Evolutionary conservation across 2,888 invertebrate species (phyloP).

Genomic region (Lydus trimaculatus): DNA sequence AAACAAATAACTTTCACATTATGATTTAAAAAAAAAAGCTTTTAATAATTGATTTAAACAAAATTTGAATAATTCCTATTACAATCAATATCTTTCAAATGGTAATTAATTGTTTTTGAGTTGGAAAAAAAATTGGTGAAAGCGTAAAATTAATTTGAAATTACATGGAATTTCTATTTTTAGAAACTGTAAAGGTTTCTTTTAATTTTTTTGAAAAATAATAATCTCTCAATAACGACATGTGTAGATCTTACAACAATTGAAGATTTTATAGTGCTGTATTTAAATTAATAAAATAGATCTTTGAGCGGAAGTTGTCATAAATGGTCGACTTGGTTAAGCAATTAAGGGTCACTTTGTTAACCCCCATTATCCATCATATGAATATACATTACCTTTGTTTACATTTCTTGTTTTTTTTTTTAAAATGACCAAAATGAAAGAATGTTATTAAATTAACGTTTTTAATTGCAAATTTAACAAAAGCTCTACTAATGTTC

Average conservation of each 20-base stretch:
- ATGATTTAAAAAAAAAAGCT: too few species aligned
- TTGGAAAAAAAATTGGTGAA: background rate
- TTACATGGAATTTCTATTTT: background rate
- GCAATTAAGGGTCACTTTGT: slow-evolving; percentile 1
- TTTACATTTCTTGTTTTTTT: background rate
- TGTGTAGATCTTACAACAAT: background rate
- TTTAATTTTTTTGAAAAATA: background rate
- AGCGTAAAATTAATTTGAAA: background rate
- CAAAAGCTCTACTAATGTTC: background rate
- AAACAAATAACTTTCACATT: too few species aligned
- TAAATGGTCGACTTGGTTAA: background rate
- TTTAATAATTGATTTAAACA: too few species aligned
- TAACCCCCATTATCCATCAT: slow-evolving; percentile 1
- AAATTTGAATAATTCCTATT: background rate
- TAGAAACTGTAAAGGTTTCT: background rate
- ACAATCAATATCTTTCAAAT: background rate
- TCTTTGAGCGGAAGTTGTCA: background rate
- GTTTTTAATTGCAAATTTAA: background rate
- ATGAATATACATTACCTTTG: background rate
- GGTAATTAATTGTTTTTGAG: background rate
- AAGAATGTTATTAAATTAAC: background rate
- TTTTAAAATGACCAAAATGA: background rate
- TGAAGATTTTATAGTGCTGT: background rate
- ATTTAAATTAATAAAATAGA: background rate
- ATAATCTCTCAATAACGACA: background rate